Conservation (phyloP, 2,113 vertebrate genomes). For the Scopus umbretta region DNA sequence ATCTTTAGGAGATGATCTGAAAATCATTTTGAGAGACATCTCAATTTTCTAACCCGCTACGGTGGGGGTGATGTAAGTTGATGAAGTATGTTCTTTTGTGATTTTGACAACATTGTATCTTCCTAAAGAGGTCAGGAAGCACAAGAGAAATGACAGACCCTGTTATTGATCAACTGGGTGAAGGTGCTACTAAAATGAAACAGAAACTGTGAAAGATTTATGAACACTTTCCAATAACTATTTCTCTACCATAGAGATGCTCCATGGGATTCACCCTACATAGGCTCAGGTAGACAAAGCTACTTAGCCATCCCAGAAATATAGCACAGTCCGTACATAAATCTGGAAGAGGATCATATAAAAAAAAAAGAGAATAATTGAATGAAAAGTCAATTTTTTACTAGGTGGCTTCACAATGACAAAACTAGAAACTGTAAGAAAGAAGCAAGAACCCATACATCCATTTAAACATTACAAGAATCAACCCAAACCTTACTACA, state of each 20-base stretch:
- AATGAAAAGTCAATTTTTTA: not conserved
- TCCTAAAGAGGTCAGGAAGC: not conserved
- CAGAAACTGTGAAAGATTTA: not conserved
- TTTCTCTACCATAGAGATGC: not conserved
- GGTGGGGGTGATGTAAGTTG: not conserved
- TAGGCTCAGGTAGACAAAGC: not conserved
- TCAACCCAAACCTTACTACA: not conserved
- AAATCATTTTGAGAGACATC: conserved; percentile 9
- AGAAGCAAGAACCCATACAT: not conserved
- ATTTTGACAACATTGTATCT: not conserved
- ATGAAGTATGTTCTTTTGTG: not conserved
- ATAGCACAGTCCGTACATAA: not conserved
- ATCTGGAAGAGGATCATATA: not conserved
- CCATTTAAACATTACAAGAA: not conserved
- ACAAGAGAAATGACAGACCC: not conserved
- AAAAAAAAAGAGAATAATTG: not conserved
- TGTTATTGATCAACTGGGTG: not conserved
- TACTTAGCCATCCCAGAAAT: not conserved
- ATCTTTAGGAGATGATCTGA: not conserved
- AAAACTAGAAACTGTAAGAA: not conserved
- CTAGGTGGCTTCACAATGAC: not conserved
- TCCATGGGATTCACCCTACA: not conserved
- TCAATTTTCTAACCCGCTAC: not conserved
- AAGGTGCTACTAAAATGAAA: not conserved
- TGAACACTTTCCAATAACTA: not conserved